phyloP scores from a whole-genome alignment of 2,113 vertebrate genomes.

The Nibea albiflora region DNA sequence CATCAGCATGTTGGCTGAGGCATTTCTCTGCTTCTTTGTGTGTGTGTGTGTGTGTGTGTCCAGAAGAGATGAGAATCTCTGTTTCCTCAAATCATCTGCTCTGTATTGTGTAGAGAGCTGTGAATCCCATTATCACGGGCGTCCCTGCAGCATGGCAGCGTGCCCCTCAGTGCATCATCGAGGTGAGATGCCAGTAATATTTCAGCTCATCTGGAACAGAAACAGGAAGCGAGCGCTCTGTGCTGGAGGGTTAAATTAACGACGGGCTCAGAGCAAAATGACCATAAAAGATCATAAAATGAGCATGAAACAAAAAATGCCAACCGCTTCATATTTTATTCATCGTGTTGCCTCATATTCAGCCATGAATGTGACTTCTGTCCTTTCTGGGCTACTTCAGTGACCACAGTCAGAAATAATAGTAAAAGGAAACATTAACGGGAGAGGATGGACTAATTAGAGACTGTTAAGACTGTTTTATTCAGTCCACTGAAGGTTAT shows the following conservation, averaged over 20 bases:
- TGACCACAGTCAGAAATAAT: too few species aligned
- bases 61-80: neutral
- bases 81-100: neutral
- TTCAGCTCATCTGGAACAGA: neutral
- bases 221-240: neutral
- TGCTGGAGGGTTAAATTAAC: neutral
- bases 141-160: neutral
- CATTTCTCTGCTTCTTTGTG: neutral
- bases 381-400: neutral
- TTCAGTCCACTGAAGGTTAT: neutral
- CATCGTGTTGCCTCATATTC: constrained; percentile 27
- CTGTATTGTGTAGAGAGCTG: neutral
- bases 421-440: neutral
- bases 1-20: neutral
- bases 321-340: constrained; percentile 38
- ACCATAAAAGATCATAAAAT: constrained; percentile 25
- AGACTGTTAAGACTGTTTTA: too few species aligned
- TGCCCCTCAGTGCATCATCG: neutral
- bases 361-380: constrained; percentile 18
- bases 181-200: neutral
- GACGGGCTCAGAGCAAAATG: constrained; percentile 11
- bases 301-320: neutral
- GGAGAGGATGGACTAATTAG: neutral
- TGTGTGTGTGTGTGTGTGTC: neutral
- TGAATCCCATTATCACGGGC: neutral